Evolutionary conservation across 1,140 invertebrate genomes (phyloP), one percentile per base, ranked within the genome.

Genomic region (Zaprionus ghesquierei): DNA sequence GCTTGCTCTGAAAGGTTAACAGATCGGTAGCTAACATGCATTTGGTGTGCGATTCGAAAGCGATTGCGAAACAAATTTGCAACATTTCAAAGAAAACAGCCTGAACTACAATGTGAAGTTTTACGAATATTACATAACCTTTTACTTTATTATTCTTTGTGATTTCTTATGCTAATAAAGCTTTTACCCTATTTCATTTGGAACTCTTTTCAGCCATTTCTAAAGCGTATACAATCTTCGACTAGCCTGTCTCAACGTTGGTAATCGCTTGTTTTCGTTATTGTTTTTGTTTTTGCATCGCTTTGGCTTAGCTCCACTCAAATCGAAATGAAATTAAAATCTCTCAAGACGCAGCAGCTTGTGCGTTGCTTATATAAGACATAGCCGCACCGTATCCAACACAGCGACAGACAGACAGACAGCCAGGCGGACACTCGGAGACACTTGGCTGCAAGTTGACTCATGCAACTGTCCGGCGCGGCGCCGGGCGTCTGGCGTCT

Each of bases 321-420:
- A 55, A 61, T 73, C 38, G 56, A 73, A 73, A 55, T 54, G 56
- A 55, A 68, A 69, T 69, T 46, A 73, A 69, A 73, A 73, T 68
- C 64, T 54, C 38, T 53, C 23, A 55, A 72, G 63, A 72, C 63
- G 50, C 70, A 55, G 69, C 65, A 41, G n/a, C 27, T 58, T 23
- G 25, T 69, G 70, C 64, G 56, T 61, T 12, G 64, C 55, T 68
- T 73, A 53, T 41, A 69, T 73, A 73, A 73, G 35, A 18, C 29
- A 6, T 58, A 18, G 20, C 54, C 35, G 15, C 62, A 46, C 35
- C 53, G 44, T 31, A 46, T 31, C 23, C 22, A 29, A 55, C 15
- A 23, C 35, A n/a, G 13, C 33, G 13, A 25, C 22, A 44, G 35
- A 33, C 22, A 62, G 58, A 50, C 51, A 22, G 20, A 33, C 51